A percentile compares a stretch with the other conserved stretches of the same genome.
phyloP scores from a whole-genome alignment of 2,113 vertebrate genomes.

The Toxotes jaculatrix region DNA sequence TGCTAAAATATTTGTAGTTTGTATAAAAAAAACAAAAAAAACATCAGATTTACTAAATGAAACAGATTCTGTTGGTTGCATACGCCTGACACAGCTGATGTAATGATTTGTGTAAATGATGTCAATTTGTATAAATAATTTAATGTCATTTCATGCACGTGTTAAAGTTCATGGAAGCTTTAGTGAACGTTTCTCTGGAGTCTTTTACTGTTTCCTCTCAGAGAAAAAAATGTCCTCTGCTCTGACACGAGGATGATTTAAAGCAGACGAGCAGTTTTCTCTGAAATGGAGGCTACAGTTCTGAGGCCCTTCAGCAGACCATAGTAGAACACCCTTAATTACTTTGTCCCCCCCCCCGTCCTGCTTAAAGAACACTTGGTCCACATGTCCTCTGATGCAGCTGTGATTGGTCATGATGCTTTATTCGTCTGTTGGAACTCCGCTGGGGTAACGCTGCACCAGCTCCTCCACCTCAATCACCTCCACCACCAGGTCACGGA shows the following conservation, averaged over 20 bases:
- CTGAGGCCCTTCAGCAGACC: not conserved
- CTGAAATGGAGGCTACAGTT: not conserved
- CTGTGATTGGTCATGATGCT: not conserved
- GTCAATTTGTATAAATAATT: slow-evolving; percentile 48
- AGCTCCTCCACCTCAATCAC: slow-evolving; percentile 79
- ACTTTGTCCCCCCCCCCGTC: not conserved
- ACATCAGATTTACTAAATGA: not conserved
- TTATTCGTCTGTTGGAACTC: slow-evolving; percentile 41
- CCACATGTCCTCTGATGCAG: not conserved
- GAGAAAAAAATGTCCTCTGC: not conserved
- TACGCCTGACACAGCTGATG: slow-evolving; percentile 2
- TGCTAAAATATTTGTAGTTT: not conserved
- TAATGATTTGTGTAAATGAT: slow-evolving; percentile 17
- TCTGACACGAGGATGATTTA: not conserved
- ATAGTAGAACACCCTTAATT: no score
- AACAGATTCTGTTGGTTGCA: not conserved
- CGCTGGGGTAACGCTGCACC: slow-evolving; percentile 52
- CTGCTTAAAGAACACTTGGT: not conserved
- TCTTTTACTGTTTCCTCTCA: not conserved
- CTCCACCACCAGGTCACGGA: slow-evolving; percentile 79
- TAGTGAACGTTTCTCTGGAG: not conserved
- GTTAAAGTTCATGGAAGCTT: slow-evolving; percentile 15
- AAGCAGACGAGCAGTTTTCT: not conserved
- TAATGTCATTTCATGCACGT: slow-evolving; percentile 39
- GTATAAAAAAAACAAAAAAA: not conserved